phyloP scores from a whole-genome alignment of 2,888 invertebrate genomes.

The Deilephila elpenor region DNA sequence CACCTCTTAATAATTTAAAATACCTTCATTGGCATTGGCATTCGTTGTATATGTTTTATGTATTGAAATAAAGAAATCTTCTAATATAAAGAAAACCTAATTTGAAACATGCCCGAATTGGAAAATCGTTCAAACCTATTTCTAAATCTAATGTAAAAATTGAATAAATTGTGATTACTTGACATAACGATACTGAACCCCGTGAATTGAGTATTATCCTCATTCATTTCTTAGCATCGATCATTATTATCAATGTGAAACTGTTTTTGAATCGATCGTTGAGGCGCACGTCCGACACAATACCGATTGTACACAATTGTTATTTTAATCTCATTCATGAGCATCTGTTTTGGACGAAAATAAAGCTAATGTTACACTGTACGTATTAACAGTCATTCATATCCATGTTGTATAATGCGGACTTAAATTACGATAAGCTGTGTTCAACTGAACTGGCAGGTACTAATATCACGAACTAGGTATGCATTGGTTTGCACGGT shows the following conservation, averaged over 20 bases:
- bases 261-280: slow-evolving; percentile 8
- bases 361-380: slow-evolving; percentile 1
- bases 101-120: too few species aligned
- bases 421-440: not conserved
- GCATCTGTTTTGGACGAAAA: slow-evolving; percentile 13
- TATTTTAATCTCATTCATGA: slow-evolving; percentile 26
- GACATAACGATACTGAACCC: not conserved
- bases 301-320: slow-evolving; percentile 26
- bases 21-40: too few species aligned
- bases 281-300: slow-evolving; percentile 10
- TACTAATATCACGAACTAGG: not conserved
- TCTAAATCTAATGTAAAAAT: not conserved
- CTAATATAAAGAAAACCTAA: too few species aligned
- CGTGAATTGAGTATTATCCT: not conserved
- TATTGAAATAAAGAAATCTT: too few species aligned
- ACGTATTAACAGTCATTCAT: not conserved
- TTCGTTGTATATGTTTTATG: too few species aligned
- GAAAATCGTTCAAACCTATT: too few species aligned
- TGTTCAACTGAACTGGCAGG: too few species aligned
- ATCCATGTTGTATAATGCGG: not conserved
- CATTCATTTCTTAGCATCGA: not conserved
- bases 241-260: slow-evolving; percentile 14
- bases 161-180: not conserved
- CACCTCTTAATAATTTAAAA: not conserved
- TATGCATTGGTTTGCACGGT: too few species aligned